phyloP scores from a whole-genome alignment of 2,797 vertebrate species.

The Allobates femoralis region DNA sequence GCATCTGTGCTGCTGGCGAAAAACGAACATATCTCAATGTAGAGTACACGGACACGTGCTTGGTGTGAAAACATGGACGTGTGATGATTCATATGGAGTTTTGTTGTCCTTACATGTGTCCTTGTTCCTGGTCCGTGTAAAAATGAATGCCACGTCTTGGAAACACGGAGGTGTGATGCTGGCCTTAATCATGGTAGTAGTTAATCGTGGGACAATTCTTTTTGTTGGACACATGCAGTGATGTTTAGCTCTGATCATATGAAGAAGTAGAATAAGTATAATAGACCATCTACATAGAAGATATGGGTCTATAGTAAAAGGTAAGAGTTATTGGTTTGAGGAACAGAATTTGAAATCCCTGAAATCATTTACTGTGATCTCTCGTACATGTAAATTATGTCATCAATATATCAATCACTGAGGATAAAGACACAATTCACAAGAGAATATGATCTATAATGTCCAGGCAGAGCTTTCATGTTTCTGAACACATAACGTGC shows the following conservation, averaged over 20 bases:
- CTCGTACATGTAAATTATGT: background rate
- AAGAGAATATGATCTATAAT: background rate
- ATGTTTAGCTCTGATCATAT: background rate
- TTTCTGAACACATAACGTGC: background rate
- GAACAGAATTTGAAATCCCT: background rate
- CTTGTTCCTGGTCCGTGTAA: too few species aligned
- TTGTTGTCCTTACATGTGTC: too few species aligned
- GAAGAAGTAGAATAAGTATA: background rate
- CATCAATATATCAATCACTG: background rate
- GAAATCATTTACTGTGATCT: background rate
- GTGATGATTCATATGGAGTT: too few species aligned
- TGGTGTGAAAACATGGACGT: too few species aligned
- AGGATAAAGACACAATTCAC: background rate
- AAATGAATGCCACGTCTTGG: too few species aligned
- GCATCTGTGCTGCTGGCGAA: too few species aligned
- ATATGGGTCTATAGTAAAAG: background rate
- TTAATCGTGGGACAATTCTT: too few species aligned
- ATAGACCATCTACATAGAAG: background rate
- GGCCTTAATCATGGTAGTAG: too few species aligned
- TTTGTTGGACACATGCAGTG: too few species aligned
- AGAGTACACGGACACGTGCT: too few species aligned
- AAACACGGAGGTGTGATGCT: too few species aligned
- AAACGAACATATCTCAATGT: too few species aligned
- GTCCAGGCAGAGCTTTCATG: background rate
- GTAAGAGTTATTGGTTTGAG: background rate